These are phyloP conservation scores for Danio kyathit DNA, from an alignment of 2,797 vertebrate genomes.

Conservation along the genomic window DNA sequence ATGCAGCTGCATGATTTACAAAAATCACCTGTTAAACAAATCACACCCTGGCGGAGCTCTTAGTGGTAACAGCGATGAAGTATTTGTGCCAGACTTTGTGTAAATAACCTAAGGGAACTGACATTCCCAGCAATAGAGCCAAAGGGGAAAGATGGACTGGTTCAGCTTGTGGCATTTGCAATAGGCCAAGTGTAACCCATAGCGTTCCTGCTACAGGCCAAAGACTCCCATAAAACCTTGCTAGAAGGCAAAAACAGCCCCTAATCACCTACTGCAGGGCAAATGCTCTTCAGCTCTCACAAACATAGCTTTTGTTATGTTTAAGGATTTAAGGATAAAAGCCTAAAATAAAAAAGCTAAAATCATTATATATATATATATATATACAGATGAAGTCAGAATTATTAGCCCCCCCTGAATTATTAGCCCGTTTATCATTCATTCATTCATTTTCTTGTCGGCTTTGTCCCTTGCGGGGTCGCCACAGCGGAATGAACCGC, in stretches of 20 bases:
- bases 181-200: constrained; percentile 8
- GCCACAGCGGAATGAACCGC: no score
- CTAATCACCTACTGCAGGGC: not conserved
- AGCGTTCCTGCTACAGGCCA: not conserved
- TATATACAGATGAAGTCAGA: no score
- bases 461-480: no score
- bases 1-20: not conserved
- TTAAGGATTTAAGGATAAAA: not conserved
- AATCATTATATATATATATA: no score
- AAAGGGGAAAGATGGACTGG: constrained; percentile 18
- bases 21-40: constrained; percentile 4
- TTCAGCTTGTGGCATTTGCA: constrained; percentile 43
- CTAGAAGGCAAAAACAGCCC: constrained; percentile 18
- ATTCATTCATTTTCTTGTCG: no score
- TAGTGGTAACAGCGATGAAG: not conserved
- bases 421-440: no score
- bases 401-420: no score
- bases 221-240: not conserved
- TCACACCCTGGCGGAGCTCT: not conserved
- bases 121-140: constrained; percentile 34
- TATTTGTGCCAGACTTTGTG: not conserved
- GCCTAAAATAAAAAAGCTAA: not conserved
- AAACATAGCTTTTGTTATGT: not conserved
- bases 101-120: constrained; percentile 31
- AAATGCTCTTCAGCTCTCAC: not conserved